Evolutionary conservation across 2,888 invertebrate species (phyloP), one percentile per base, ranked within the genome.

Genomic region (Drosophila mimica): DNA sequence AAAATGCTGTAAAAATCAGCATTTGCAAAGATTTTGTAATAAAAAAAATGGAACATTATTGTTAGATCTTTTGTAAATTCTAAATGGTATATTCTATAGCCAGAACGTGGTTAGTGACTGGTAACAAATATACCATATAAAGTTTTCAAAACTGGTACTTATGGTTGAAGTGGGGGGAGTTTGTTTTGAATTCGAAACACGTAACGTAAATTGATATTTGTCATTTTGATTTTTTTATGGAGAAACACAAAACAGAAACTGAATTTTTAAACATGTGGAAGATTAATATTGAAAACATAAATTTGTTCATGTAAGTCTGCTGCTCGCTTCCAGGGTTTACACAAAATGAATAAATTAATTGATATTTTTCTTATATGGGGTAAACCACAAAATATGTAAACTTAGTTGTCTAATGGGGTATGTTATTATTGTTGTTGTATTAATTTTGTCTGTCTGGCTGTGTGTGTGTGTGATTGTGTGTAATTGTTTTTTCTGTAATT

Each of bases 11-110:
- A 0, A 28, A 46, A 58, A 58, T 25, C 88, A 85, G 68, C 88
- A 90, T 84, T 70, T 71, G 17, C 74, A 65, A 90, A 72, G 87
- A 72, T 76, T 62, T 90, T 90, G 49, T 67, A 64, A 56, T n/a
- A 33, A 31, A 51, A 34, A 56, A 56, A 30, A 8, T 56, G 4
- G 30, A 30, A 28, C 46, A 20, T 57, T 15, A 25, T 25, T 25
- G 25, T 17, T 25, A 28, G 9, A 25, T 25, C 28, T 51, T 49
- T 54, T 76, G 89, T 90, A 90, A 88, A 73, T 76, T 84, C 80
- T 82, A 84, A 68, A 38, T 85, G 90, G 83, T 63, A 88, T 68
- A 58, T 34, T 8, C 8, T 60, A 31, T 20, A 28, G 38, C 28
- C 25, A 36, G 20, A 15, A 38, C 66, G 31, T 28, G 8, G 25